Base-by-base conservation (phyloP, 2,888 invertebrate species). In the Stictocephala bisonia region DNA sequence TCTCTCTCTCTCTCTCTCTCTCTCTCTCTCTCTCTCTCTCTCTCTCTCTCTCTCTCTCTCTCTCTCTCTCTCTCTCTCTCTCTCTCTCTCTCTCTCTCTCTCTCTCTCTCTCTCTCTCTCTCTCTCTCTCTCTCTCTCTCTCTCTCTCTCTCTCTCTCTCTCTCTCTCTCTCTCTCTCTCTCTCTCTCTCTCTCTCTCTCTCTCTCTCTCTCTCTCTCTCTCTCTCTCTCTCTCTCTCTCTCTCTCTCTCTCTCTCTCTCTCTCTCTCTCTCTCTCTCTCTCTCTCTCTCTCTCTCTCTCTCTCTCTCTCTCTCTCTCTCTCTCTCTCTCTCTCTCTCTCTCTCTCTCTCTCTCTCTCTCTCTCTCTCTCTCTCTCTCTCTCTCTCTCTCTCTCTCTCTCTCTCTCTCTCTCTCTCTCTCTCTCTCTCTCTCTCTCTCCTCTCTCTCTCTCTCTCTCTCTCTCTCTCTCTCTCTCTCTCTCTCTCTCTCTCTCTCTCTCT, bases 21-120 rank as follows among this genome's bases (percentile, higher is more conserved):
- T 66, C 56, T n/a, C 69, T 58, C 60, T 48, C 41, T 50, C 50
- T 35, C 41, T 75, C 44, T 41, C 35, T 64, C 75, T 48, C n/a
- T n/a, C n/a, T n/a, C n/a, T n/a, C n/a, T n/a, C 9, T 35, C 26
- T 51, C 26, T 56, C 40, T 40, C 40, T 40, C 40, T 40, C 40
- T 40, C 40, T 73, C 72, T 68, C 56, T 69, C 60, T 22, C 60
- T 56, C 48, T 20, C 22, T 27, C 51, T 44, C 11, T 48, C 7
- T n/a, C 58, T 53, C 20, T n/a, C n/a, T n/a, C n/a, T n/a, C n/a
- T n/a, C n/a, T n/a, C n/a, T n/a, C n/a, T n/a, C n/a, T n/a, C n/a
- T n/a, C n/a, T n/a, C n/a, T n/a, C n/a, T n/a, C n/a, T n/a, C n/a
- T n/a, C n/a, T n/a, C n/a, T n/a, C n/a, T n/a, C n/a, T n/a, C n/a